phyloP scores from a whole-genome alignment of 2,113 vertebrate species.

The Dicaeum eximium region DNA sequence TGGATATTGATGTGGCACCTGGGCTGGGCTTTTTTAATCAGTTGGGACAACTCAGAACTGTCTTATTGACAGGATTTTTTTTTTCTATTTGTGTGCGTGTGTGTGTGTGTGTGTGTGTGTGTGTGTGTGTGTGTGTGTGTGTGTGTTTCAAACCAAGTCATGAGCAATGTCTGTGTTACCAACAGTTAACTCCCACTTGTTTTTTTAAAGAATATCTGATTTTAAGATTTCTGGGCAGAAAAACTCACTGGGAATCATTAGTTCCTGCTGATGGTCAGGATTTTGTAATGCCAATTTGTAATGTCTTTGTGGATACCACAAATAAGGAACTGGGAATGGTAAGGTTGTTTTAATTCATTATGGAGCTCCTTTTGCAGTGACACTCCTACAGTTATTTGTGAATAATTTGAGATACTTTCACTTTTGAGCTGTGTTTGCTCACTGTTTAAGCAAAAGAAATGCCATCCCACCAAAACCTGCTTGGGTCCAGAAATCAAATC shows the following conservation, averaged over 20 bases:
- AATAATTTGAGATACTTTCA: background rate
- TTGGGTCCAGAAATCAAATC: background rate
- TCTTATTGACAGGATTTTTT: background rate
- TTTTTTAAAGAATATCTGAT: background rate
- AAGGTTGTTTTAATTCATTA: background rate
- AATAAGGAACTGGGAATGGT: background rate
- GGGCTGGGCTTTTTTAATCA: background rate
- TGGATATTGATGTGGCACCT: background rate
- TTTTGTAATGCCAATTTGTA: background rate
- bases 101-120: background rate
- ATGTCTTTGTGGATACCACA: background rate
- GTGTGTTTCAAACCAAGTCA: background rate
- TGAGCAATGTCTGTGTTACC: background rate
- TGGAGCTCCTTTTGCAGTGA: background rate
- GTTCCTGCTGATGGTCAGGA: background rate
- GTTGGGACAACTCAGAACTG: background rate
- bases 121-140: background rate
- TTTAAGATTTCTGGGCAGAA: background rate
- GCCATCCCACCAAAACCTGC: background rate
- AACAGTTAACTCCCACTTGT: background rate
- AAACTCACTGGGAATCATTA: background rate
- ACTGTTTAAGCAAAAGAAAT: background rate
- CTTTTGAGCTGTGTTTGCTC: background rate
- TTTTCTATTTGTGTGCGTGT: background rate
- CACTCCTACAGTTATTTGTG: background rate